Base-by-base conservation (phyloP, 2,113 vertebrate genomes). In the Sinocyclocheilus maitianheensis region DNA sequence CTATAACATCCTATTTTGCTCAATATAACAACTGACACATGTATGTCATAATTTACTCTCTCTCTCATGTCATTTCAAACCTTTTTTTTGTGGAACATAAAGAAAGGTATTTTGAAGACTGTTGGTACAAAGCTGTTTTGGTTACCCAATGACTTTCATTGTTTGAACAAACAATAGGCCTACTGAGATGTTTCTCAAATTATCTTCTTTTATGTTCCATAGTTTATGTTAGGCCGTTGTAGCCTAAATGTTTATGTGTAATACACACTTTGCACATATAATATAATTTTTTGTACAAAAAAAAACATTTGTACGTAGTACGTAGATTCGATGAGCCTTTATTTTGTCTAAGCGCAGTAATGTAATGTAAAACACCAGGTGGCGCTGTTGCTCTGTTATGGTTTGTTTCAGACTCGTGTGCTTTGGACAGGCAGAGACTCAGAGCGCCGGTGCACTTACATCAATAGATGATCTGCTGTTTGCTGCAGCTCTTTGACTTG, bases 361-460 rank as follows among this genome's bases (percentile, higher is more conserved):
- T 20, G 67, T 51, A 46, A 90, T 34, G 62, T 87, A 16, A 82
- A 34, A 40, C 88, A 37, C 37, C 43, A 13, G 72, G 79, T 74
- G 88, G 79, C 88, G 86, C 79, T 89, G 67, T 89, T 85, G 63
- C 22, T 83, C 55, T 71, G 48, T 13, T 24, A 5, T 81, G 26
- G 30, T 24, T 10, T 40, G 26, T 67, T 58, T n/a, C 11, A 53
- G n/a, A 65, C 58, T 8, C 55, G 0, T 16, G 77, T 3, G 55
- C 10, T 30, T n/a, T 63, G 34, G 55, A 43, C 46, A 76, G 74
- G n/a, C 40, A 53, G 75, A 77, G n/a, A 77, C n/a, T 77, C 12
- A 7, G 20, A 14, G 12, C 30, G 24, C 53, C 11, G 20, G 10
- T 80, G 26, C 72, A 62, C 48, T 87, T 72, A 34, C 76, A 55